Evolutionary conservation across 2,888 invertebrate genomes (phyloP).

Genomic region (Caenorhabditis wallacei): DNA sequence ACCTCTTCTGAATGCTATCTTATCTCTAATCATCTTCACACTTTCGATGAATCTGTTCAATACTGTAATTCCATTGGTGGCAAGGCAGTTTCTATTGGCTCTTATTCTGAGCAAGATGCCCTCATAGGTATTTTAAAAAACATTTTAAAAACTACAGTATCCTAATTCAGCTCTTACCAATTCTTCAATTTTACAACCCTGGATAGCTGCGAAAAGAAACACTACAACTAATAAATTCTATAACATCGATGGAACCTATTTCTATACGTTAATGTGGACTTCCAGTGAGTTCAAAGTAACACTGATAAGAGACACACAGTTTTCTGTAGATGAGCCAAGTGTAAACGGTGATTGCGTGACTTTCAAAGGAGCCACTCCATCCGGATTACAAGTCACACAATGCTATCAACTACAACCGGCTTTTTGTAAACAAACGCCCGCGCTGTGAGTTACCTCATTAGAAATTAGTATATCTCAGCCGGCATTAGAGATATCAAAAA

Average conservation of each 20-base stretch:
- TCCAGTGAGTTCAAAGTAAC: conserved; percentile 36
- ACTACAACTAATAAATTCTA: conserved; percentile 49
- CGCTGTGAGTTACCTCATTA: conserved; percentile 34
- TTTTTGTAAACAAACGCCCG: conserved; percentile 54
- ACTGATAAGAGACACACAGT: conserved; percentile 16
- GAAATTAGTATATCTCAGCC: no score
- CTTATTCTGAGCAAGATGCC: conserved; percentile 32
- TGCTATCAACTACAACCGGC: conserved; percentile 63
- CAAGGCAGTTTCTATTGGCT: conserved; percentile 25
- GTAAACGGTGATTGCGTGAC: conserved; percentile 58
- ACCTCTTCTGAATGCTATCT: conserved; percentile 33
- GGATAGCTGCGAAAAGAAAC: conserved; percentile 44
- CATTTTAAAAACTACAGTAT: neutral
- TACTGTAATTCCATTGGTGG: conserved; percentile 52
- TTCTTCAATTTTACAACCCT: conserved; percentile 33
- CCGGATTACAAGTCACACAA: conserved; percentile 51
- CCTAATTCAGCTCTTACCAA: conserved; percentile 38
- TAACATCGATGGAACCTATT: conserved; percentile 48
- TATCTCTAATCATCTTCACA: conserved; percentile 34
- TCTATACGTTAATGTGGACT: conserved; percentile 46
- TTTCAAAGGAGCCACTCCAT: conserved; percentile 18
- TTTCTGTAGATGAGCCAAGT: conserved; percentile 50
- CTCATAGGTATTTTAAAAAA: conserved; percentile 5
- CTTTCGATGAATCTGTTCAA: conserved; percentile 46
- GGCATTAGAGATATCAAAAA: no score